These are phyloP conservation scores for Phrynocephalus guinanensis DNA, from an alignment of 2,797 vertebrate genomes.

Conservation along the genomic window DNA sequence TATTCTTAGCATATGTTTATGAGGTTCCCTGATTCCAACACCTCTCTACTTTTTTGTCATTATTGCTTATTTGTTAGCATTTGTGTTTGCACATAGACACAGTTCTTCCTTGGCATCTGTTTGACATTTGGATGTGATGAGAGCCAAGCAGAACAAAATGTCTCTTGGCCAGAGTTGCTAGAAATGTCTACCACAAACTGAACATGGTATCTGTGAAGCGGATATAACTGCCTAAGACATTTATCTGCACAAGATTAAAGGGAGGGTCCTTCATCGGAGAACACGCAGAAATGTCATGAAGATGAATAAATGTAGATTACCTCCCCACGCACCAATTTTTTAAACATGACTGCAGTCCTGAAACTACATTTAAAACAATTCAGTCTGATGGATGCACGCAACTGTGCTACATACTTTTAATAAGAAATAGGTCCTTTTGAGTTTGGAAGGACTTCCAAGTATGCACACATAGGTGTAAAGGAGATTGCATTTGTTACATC, in stretches of 20 bases:
- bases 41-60: slow-evolving; percentile 11
- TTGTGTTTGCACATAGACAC: slow-evolving; percentile 39
- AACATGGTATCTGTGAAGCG: slow-evolving; percentile 29
- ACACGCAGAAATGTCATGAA: not conserved
- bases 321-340: not conserved
- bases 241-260: not conserved
- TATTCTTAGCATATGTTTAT: slow-evolving; percentile 29
- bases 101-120: slow-evolving; percentile 56
- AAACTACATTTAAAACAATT: not conserved
- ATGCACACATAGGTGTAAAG: not conserved
- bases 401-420: not conserved
- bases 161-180: slow-evolving; percentile 51
- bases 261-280: not conserved
- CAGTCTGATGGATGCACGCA: not conserved
- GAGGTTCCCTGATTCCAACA: slow-evolving; percentile 49
- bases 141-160: slow-evolving; percentile 51
- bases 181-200: slow-evolving; percentile 33
- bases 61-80: slow-evolving; percentile 50
- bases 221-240: not conserved
- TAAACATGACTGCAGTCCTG: not conserved
- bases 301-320: not conserved
- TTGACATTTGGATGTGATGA: slow-evolving; percentile 59
- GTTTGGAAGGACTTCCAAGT: not conserved
- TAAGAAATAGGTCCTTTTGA: not conserved
- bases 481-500: too few relatives aligned